A percentile compares a stretch with the other conserved stretches of the same genome.
These are phyloP conservation scores for Coregonus suidteri DNA, from an alignment of 2,797 vertebrate species.

Conservation along the genomic window DNA sequence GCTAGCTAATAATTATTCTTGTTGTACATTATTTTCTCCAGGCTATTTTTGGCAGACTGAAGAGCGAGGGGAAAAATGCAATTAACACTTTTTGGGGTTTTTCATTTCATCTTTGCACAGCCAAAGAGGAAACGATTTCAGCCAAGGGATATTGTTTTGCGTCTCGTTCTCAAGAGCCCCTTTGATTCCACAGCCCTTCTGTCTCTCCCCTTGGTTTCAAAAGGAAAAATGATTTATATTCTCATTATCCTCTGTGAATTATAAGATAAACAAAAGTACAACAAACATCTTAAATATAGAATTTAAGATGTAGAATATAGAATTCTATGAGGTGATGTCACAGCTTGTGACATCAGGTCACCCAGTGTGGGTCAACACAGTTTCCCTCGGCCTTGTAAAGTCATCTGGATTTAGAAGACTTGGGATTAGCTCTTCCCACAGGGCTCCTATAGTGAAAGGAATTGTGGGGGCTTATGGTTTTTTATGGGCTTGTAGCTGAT, in stretches of 20 bases:
- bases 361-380: no score
- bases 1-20: constrained; percentile 8
- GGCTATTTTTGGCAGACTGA: constrained; percentile 1
- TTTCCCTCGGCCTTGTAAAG: no score
- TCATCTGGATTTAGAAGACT: no score
- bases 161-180: neutral
- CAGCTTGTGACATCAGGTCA: no score
- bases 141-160: neutral
- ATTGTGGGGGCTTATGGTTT: no score
- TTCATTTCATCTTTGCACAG: neutral
- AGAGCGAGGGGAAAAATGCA: constrained; percentile 5
- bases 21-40: constrained; percentile 12
- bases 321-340: no score
- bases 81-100: constrained; percentile 19
- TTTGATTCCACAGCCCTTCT: neutral
- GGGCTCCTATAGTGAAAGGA: no score
- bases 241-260: neutral
- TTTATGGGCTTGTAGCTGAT: no score
- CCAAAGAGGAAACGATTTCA: neutral
- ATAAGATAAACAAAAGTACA: neutral
- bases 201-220: neutral
- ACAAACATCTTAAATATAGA: no score
- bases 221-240: neutral
- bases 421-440: no score
- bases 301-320: no score